Percentiles rank a stretch among this genome's conserved stretches.
Conservation (phyloP, 2,888 invertebrate genomes). For the Geophilus truncorum region DNA sequence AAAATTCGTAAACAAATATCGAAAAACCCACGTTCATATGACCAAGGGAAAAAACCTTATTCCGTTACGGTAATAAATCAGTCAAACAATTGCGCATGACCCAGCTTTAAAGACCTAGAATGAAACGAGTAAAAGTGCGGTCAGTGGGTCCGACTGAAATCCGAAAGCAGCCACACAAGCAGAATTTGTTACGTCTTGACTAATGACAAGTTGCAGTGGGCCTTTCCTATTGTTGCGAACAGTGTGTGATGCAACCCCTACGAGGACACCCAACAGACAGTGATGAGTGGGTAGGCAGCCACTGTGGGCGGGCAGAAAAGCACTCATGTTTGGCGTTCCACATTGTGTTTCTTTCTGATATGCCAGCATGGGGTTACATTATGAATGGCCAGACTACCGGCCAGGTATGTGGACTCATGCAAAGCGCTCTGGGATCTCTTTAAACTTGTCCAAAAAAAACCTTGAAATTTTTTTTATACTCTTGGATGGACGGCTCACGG, state of each 20-base stretch:
- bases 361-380: slow-evolving; percentile 5
- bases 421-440: background rate
- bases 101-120: too few species aligned
- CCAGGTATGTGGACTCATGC: slow-evolving; percentile 14
- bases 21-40: too few species aligned
- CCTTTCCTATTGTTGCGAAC: background rate
- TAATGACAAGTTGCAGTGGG: slow-evolving; percentile 15
- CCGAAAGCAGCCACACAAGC: background rate
- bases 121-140: background rate
- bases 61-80: too few species aligned
- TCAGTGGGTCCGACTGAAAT: background rate
- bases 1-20: too few species aligned
- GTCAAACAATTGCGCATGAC: too few species aligned
- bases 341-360: slow-evolving; percentile 13
- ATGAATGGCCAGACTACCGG: background rate
- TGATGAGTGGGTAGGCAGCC: slow-evolving; percentile 14
- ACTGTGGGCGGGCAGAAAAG: slow-evolving; percentile 2
- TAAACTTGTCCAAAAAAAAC: background rate
- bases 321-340: background rate
- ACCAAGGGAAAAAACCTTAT: too few species aligned
- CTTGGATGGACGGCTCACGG: background rate
- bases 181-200: background rate
- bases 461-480: background rate
- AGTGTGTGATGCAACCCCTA: background rate
- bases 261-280: slow-evolving; percentile 3